A percentile compares a stretch with the other conserved stretches of the same genome.
phyloP scores from a whole-genome alignment of 1,140 invertebrate genomes.

The Drosophila ercepeae region DNA sequence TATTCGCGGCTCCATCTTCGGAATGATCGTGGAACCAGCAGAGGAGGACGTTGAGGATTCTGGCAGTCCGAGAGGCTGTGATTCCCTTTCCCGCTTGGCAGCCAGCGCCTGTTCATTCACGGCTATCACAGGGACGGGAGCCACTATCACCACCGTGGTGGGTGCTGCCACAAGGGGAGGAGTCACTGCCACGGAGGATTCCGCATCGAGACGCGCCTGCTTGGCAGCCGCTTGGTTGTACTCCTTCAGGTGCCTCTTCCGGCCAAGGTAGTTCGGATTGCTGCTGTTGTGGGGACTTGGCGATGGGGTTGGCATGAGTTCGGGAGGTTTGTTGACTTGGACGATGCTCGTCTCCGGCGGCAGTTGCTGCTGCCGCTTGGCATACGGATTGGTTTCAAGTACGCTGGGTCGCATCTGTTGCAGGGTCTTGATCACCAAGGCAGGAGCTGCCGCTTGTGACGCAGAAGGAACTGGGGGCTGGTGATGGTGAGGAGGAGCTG shows the following conservation, averaged over 20 bases:
- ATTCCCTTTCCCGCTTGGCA: constrained; percentile 42
- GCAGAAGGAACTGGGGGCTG: constrained; percentile 14
- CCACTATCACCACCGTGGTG: constrained; percentile 24
- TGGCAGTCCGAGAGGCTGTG: constrained; percentile 1
- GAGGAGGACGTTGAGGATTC: constrained; percentile 4
- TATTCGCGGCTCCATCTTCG: constrained; percentile 88
- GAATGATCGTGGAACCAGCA: constrained; percentile 1
- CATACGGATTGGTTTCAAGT: constrained; percentile 45
- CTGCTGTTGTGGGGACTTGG: constrained; percentile 54
- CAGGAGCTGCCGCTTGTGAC: constrained; percentile 16
- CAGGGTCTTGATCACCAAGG: constrained; percentile 43
- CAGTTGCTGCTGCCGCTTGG: constrained; percentile 35
- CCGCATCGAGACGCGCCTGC: constrained; percentile 42
- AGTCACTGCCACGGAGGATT: constrained; percentile 10
- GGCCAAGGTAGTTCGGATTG: constrained; percentile 72
- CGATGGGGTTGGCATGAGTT: constrained; percentile 14
- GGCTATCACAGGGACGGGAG: constrained; percentile 64
- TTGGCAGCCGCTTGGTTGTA: constrained; percentile 68
- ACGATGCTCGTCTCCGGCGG: constrained; percentile 56
- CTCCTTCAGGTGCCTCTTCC: constrained; percentile 73
- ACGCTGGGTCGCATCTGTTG: constrained; percentile 58
- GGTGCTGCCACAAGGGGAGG: neutral
- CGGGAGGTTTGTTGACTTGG: constrained; percentile 20
- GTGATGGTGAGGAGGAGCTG: constrained; percentile 2
- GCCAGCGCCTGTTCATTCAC: constrained; percentile 61